phyloP scores from a whole-genome alignment of 2,888 invertebrate genomes.

The Sclerodermus sp. region DNA sequence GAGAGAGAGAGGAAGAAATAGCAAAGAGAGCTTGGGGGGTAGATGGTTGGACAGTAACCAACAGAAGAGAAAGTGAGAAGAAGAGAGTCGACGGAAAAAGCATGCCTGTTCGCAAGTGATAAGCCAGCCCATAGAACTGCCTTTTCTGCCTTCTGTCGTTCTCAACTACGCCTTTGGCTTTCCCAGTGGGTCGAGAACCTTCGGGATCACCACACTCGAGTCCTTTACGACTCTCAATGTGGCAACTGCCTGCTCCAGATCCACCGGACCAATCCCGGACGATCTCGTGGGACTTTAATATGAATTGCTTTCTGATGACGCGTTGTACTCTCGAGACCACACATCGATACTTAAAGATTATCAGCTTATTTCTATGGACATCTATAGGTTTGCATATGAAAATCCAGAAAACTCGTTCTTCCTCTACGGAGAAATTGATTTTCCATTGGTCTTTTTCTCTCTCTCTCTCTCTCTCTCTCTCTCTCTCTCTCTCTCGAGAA shows the following conservation, averaged over 20 bases:
- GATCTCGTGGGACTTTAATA: conserved; percentile 46
- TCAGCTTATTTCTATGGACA: conserved; percentile 28
- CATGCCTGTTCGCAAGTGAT: conserved; percentile 48
- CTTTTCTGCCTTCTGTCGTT: conserved; percentile 29
- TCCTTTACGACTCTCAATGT: conserved; percentile 41
- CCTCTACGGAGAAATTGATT: too few relatives aligned
- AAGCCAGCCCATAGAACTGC: conserved; percentile 49
- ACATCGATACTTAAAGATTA: conserved; percentile 39
- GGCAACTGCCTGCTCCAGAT: conserved; percentile 41
- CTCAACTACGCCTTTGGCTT: conserved; percentile 36
- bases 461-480: too few relatives aligned
- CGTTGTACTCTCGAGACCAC: conserved; percentile 29
- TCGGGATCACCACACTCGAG: conserved; percentile 27
- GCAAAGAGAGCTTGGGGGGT: too few relatives aligned
- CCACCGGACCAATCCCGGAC: conserved; percentile 39
- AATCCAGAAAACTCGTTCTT: too few relatives aligned
- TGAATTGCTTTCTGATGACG: conserved; percentile 41
- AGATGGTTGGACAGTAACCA: conserved; percentile 12
- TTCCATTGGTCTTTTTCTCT: too few relatives aligned
- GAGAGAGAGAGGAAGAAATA: conserved; percentile 1
- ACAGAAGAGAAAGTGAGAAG: conserved; percentile 18
- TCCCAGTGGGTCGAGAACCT: conserved; percentile 25
- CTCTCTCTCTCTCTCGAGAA: too few relatives aligned
- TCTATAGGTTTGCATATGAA: neutral
- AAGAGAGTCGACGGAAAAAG: conserved; percentile 42